A percentile compares a stretch with the other conserved stretches of the same genome.
phyloP scores from a whole-genome alignment of 2,797 vertebrate genomes.

The Myotis findleyi region DNA sequence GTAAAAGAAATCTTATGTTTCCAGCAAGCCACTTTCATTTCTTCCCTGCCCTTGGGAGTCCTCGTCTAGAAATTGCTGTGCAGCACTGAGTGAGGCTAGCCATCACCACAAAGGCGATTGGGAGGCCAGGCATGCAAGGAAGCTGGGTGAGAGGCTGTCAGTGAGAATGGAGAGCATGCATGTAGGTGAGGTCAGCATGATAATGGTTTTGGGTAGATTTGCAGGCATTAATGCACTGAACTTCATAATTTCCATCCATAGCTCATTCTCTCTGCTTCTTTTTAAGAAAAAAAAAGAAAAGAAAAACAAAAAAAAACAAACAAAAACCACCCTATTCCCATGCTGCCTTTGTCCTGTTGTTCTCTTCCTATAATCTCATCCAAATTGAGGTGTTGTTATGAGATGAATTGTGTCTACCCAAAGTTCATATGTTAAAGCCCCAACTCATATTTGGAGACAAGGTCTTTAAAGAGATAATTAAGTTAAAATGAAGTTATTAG shows the following conservation, averaged over 20 bases:
- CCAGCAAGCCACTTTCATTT: neutral
- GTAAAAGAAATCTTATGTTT: neutral
- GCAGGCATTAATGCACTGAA: neutral
- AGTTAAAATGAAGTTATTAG: neutral
- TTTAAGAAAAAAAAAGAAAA: neutral
- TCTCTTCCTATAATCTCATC: neutral
- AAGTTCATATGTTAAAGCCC: neutral
- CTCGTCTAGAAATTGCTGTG: neutral
- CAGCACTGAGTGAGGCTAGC: neutral
- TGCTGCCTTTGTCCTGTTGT: neutral
- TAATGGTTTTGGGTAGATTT: neutral
- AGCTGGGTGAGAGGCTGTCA: neutral
- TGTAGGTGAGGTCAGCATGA: neutral
- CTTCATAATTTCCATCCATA: neutral
- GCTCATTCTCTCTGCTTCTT: neutral
- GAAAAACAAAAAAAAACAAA: neutral
- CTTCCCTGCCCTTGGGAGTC: neutral
- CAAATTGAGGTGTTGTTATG: neutral
- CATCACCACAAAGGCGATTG: fast-evolving
- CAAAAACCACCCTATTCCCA: neutral
- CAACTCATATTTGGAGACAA: neutral
- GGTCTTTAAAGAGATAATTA: neutral
- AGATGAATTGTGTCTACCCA: neutral
- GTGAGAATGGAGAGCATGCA: neutral
- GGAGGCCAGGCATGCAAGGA: neutral